These are phyloP conservation scores for Musca vetustissima DNA, from an alignment of 1,140 invertebrate genomes.

Conservation along the genomic window DNA sequence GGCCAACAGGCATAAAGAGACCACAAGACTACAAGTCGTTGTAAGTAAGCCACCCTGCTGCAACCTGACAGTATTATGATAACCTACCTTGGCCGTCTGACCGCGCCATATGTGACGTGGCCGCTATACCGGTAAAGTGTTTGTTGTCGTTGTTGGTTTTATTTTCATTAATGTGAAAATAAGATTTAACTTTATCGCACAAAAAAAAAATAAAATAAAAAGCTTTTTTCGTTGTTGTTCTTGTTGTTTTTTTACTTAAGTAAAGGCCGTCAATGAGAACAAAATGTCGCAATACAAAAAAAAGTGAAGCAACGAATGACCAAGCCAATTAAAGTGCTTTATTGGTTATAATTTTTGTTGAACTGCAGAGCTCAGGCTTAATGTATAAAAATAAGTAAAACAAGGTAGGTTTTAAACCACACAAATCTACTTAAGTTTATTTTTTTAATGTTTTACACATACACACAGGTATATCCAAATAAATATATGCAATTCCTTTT, in stretches of 20 bases:
- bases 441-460: background rate
- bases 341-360: constrained; percentile 7
- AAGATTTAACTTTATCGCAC: constrained; percentile 15
- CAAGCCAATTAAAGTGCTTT: constrained; percentile 25
- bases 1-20: too few species aligned
- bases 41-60: too few species aligned
- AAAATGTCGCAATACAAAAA: background rate
- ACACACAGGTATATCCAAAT: background rate
- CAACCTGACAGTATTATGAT: too few species aligned
- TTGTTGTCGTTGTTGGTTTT: background rate
- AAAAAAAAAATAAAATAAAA: constrained; percentile 10
- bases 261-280: background rate
- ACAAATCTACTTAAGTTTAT: too few species aligned
- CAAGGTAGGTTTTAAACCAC: too few species aligned
- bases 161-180: background rate
- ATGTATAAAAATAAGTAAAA: too few species aligned
- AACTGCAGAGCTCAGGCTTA: background rate
- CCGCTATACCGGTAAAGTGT: background rate
- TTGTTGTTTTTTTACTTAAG: background rate
- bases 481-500: background rate
- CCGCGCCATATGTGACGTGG: too few species aligned
- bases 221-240: too few species aligned
- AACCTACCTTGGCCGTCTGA: too few species aligned
- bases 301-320: background rate
- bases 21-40: too few species aligned